A percentile compares a stretch with the other conserved stretches of the same genome.
Evolutionary conservation across 2,797 vertebrate genomes (phyloP).

Genomic region (Adelosebastes latens): DNA sequence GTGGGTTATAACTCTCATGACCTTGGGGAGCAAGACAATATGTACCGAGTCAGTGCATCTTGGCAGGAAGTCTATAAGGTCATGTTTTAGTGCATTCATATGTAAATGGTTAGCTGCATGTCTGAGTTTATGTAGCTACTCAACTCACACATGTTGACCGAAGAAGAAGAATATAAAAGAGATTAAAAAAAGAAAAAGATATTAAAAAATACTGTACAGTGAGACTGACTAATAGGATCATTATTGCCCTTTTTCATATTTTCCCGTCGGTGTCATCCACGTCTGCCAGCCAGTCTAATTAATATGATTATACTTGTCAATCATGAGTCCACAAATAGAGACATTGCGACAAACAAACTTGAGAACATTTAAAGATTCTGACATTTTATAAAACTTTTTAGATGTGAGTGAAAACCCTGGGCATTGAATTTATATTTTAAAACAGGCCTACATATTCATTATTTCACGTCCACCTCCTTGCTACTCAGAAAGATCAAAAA

Average conservation of each 20-base stretch:
- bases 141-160: not conserved
- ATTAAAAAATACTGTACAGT: not conserved
- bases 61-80: conserved; percentile 8
- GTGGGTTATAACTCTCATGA: conserved; percentile 6
- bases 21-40: not conserved
- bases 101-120: conserved; percentile 3
- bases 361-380: not conserved
- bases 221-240: not conserved
- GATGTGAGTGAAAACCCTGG: not conserved
- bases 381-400: not conserved
- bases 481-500: not conserved
- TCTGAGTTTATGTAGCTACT: not conserved
- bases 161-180: not conserved
- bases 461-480: not conserved
- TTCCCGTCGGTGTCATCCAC: not conserved
- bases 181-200: not conserved
- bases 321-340: not conserved
- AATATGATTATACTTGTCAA: not conserved
- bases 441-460: not conserved
- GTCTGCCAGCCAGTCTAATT: not conserved
- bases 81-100: conserved; percentile 4
- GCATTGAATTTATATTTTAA: not conserved
- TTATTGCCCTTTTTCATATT: not conserved
- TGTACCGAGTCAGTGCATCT: conserved; percentile 3
- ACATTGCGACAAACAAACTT: not conserved